These are phyloP conservation scores for Oryzias woworae DNA, from an alignment of 2,113 vertebrate genomes.

Conservation along the genomic window DNA sequence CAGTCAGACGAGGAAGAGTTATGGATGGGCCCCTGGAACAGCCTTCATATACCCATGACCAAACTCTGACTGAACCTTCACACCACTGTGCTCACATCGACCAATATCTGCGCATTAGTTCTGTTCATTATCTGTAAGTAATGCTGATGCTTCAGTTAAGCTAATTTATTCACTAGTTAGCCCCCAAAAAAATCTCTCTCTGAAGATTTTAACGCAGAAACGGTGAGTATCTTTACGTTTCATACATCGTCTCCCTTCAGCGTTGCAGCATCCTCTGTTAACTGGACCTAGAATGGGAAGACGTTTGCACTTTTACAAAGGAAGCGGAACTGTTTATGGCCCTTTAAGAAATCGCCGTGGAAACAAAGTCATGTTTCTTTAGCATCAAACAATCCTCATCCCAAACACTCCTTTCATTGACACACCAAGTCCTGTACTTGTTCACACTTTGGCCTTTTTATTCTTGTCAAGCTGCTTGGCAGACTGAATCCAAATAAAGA, in stretches of 20 bases:
- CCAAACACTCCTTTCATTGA: slow-evolving; percentile 47
- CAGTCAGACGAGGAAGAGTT: slow-evolving; percentile 93
- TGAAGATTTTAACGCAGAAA: no score
- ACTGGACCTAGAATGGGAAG: slow-evolving; percentile 31
- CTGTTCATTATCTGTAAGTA: slow-evolving; percentile 29
- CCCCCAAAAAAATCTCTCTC: no score
- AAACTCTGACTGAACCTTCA: slow-evolving; percentile 86
- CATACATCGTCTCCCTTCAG: not conserved
- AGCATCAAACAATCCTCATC: slow-evolving; percentile 19
- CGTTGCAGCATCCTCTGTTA: slow-evolving; percentile 20
- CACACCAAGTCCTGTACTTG: slow-evolving; percentile 54
- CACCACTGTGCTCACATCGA: slow-evolving; percentile 26
- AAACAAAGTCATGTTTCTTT: slow-evolving; percentile 36
- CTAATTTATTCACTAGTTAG: no score
- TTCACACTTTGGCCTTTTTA: slow-evolving; percentile 68
- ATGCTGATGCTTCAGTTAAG: slow-evolving; percentile 13
- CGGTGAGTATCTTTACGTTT: no score
- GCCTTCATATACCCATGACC: slow-evolving; percentile 99
- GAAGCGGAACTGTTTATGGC: slow-evolving; percentile 33
- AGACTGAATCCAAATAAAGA: slow-evolving; percentile 65
- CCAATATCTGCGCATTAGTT: slow-evolving; percentile 20
- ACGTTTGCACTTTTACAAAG: slow-evolving; percentile 6
- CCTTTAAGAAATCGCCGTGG: slow-evolving; percentile 59
- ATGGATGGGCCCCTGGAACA: slow-evolving; percentile 99
- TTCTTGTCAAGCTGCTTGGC: slow-evolving; percentile 62